A percentile compares a stretch with the other conserved stretches of the same genome.
These are phyloP conservation scores for Apocheima hispidaria DNA, from an alignment of 2,888 invertebrate species.

Conservation along the genomic window DNA sequence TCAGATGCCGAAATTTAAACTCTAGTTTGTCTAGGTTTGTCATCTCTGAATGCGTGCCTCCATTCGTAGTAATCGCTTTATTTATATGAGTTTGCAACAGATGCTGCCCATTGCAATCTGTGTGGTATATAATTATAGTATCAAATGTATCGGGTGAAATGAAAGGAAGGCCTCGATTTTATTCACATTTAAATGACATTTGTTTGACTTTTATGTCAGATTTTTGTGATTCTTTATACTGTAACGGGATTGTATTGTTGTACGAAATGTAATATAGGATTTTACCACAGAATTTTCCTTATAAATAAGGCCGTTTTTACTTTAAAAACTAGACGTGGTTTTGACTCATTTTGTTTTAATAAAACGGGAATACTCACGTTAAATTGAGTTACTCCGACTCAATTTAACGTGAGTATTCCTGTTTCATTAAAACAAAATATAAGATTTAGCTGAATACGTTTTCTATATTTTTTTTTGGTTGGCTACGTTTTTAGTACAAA, in stretches of 20 bases:
- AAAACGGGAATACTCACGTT: too few species aligned
- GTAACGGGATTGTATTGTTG: background rate
- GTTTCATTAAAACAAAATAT: too few species aligned
- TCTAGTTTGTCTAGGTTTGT: background rate
- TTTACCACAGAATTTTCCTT: too few species aligned
- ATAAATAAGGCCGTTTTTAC: too few species aligned
- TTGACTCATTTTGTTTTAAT: too few species aligned
- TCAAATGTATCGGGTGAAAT: conserved; percentile 11
- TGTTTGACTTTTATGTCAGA: conserved; percentile 8
- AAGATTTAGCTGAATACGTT: too few species aligned
- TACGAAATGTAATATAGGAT: background rate
- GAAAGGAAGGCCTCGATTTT: conserved; percentile 1
- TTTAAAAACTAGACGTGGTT: too few species aligned
- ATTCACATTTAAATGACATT: conserved; percentile 22
- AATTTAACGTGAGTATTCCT: too few species aligned
- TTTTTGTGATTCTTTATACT: conserved; percentile 7
- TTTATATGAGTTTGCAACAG: conserved; percentile 25
- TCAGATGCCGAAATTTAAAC: too few species aligned
- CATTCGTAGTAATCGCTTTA: conserved; percentile 20
- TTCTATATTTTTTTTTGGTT: too few species aligned
- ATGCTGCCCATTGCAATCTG: conserved; percentile 27
- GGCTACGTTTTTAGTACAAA: too few species aligned
- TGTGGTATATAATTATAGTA: conserved; percentile 1
- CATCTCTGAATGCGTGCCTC: background rate
- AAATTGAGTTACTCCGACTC: too few species aligned